Evolutionary conservation across 2,888 invertebrate species (phyloP).

Genomic region (Cephus pygmeus): DNA sequence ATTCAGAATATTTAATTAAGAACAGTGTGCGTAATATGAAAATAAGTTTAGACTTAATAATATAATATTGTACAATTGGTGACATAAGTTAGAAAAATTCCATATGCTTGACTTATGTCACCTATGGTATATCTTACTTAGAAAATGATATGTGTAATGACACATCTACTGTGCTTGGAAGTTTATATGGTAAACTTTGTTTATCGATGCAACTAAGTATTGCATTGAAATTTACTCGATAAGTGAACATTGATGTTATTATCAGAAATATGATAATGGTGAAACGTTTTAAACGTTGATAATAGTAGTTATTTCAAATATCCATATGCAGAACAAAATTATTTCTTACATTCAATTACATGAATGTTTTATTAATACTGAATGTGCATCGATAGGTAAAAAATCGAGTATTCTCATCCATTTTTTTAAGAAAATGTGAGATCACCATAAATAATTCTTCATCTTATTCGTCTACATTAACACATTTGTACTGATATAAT

Average conservation of each 20-base stretch:
- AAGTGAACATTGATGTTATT: not conserved
- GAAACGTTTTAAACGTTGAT: slow-evolving; percentile 17
- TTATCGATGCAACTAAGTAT: not conserved
- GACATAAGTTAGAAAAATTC: not conserved
- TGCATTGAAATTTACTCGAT: not conserved
- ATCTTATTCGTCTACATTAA: not conserved
- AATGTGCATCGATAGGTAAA: not conserved
- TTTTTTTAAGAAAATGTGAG: not conserved
- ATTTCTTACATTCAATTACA: not conserved
- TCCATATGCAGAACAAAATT: not conserved
- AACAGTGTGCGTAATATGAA: not conserved
- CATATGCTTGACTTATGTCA: not conserved
- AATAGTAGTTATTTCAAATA: slow-evolving; percentile 14
- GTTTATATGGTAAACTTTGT: not conserved
- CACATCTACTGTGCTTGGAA: not conserved
- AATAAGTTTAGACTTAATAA: not conserved
- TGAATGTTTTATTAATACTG: not conserved
- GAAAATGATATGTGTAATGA: not conserved
- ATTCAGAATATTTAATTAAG: not conserved
- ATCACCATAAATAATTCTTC: not conserved
- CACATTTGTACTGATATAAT: not conserved
- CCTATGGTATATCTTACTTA: not conserved
- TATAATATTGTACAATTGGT: not conserved
- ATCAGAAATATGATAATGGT: not conserved
- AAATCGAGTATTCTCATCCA: not conserved